Base-by-base conservation (phyloP, 2,797 vertebrate species). In the Pitangus sulphuratus region DNA sequence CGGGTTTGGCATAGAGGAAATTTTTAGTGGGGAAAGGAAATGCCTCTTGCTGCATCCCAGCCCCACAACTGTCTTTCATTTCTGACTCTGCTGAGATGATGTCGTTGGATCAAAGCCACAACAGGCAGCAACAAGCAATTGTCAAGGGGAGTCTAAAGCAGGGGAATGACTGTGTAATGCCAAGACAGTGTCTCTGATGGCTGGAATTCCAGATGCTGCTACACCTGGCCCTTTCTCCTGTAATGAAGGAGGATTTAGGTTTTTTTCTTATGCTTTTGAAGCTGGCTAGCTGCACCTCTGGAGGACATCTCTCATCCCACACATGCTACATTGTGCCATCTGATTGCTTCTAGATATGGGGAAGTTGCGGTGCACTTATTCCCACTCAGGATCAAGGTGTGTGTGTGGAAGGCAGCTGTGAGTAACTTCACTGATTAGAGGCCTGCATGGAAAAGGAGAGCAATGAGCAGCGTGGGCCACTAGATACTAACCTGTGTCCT, bases 111-210 rank as follows among this genome's bases (percentile, higher is more conserved):
- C 95, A 96, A 96, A 96, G 95, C 94, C 28, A 3, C 72, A 95
- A 96, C 92, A 96, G 95, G 96, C 95, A 95, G 90, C 96, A 95
- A 97, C 96, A 97, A 95, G 96, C 88, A 95, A 88, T 96, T 96
- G 96, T 95, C 89, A 94, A 74, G 71, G 70, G 70, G 77, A 93
- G 66, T 88, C 92, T 86, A 82, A 95, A 90, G 93, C 66, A 76
- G 87, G 80, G 62, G 74, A 90, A 95, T 93, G 91, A 96, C 91
- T 37, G 21, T 1, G 1, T 95, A 90, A 95, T 93, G 70, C 93
- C 70, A 94, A 88, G 93, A 56, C 74, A 39, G 61, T 75, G 53
- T 86, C 92, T 95, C 95, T 95, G 87, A 90, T 90, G 85, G 94
- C 94, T 96, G 92, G 89, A 95, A 96, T 96, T 96, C 95, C 96